These are phyloP conservation scores for Limanda limanda DNA, from an alignment of 2,113 vertebrate species.

Conservation along the genomic window DNA sequence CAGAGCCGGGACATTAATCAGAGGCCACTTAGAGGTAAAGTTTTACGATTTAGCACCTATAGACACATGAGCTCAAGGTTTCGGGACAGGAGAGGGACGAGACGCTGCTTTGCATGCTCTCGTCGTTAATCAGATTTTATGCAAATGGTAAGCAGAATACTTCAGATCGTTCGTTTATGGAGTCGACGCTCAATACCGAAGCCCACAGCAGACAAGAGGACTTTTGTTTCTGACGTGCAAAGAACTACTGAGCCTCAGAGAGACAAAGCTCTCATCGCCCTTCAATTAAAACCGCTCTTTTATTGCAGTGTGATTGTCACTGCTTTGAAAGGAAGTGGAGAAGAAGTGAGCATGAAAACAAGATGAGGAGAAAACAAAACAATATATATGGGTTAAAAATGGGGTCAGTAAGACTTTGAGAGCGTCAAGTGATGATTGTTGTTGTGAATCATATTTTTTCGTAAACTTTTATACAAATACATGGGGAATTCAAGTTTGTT, in stretches of 20 bases:
- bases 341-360: constrained; percentile 17
- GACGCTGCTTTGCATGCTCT: constrained; percentile 24
- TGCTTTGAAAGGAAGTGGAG: constrained; percentile 30
- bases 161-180: constrained; percentile 24
- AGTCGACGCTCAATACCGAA: constrained; percentile 19
- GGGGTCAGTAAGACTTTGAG: neutral
- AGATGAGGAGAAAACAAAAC: neutral
- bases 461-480: neutral
- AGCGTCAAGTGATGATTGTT: neutral
- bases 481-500: too few relatives aligned
- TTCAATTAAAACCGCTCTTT: constrained; percentile 36
- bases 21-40: constrained; percentile 55
- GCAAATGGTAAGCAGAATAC: constrained; percentile 19
- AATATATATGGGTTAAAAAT: neutral
- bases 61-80: constrained; percentile 36
- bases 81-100: neutral
- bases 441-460: neutral
- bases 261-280: constrained; percentile 33
- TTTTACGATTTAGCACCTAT: constrained; percentile 47
- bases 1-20: constrained; percentile 61
- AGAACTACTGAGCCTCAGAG: constrained; percentile 19
- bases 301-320: constrained; percentile 24
- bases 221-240: constrained; percentile 16
- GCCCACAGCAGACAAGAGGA: constrained; percentile 26
- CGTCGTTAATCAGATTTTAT: constrained; percentile 53